Conservation (phyloP, 2,113 vertebrate species). For the Callipepla squamata region DNA sequence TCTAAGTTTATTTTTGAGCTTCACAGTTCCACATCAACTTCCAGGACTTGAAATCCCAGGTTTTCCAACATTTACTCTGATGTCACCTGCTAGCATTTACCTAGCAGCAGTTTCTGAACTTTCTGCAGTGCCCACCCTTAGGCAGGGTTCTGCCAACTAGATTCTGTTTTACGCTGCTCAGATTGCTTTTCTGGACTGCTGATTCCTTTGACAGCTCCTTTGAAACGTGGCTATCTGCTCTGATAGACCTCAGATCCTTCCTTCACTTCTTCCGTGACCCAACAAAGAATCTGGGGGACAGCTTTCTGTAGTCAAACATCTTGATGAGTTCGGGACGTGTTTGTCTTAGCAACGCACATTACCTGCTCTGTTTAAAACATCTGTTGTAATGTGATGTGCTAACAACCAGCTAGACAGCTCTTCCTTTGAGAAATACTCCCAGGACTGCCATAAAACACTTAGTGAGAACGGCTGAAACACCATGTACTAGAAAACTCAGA, state of each 20-base stretch:
- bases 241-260: background rate
- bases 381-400: background rate
- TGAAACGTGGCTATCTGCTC: background rate
- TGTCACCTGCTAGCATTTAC: background rate
- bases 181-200: background rate
- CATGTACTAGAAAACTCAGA: background rate
- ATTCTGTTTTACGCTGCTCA: background rate
- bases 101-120: background rate
- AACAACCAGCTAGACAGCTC: background rate
- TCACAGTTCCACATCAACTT: background rate
- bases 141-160: background rate
- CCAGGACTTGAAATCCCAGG: background rate
- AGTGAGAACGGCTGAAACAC: background rate
- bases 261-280: background rate
- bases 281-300: background rate
- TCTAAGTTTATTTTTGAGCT: background rate
- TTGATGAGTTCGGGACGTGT: background rate
- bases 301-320: background rate
- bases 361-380: background rate
- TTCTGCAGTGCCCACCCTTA: background rate
- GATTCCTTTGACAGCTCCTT: background rate
- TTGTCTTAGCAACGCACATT: background rate
- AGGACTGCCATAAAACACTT: background rate
- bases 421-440: background rate
- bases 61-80: background rate